These are phyloP conservation scores for Myotis lucifugus DNA, from an alignment of 2,113 vertebrate genomes.

Conservation along the genomic window DNA sequence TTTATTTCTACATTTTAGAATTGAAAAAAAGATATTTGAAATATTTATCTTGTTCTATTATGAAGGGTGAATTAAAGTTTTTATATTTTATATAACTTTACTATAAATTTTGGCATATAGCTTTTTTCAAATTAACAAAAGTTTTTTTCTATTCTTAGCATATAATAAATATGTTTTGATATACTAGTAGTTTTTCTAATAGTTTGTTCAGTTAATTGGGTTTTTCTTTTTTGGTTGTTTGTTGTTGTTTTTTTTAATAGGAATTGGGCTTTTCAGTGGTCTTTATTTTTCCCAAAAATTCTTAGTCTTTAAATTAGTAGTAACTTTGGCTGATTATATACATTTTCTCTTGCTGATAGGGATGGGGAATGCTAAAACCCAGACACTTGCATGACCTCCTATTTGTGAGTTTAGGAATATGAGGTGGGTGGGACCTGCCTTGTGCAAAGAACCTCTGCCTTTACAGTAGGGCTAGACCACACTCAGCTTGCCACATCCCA, in stretches of 20 bases:
- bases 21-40: constrained; percentile 20
- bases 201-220: not conserved
- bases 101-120: not conserved
- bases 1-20: not conserved
- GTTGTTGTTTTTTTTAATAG: not conserved
- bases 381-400: not conserved
- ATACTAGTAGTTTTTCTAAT: not conserved
- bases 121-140: not conserved
- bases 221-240: not conserved
- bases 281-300: not conserved
- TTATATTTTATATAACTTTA: constrained; percentile 1
- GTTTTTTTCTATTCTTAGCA: not conserved
- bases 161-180: not conserved
- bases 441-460: not conserved
- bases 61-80: not conserved
- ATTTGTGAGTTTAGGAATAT: not conserved
- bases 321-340: not conserved
- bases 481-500: not conserved
- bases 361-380: not conserved
- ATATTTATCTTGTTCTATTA: not conserved
- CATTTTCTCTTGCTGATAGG: not conserved
- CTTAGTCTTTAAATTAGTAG: not conserved
- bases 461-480: not conserved
- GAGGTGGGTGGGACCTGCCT: not conserved
- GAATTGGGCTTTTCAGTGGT: not conserved